A percentile compares a stretch with the other conserved stretches of the same genome.
phyloP scores from a whole-genome alignment of 2,113 vertebrate species.

The Tragulus kanchil region DNA sequence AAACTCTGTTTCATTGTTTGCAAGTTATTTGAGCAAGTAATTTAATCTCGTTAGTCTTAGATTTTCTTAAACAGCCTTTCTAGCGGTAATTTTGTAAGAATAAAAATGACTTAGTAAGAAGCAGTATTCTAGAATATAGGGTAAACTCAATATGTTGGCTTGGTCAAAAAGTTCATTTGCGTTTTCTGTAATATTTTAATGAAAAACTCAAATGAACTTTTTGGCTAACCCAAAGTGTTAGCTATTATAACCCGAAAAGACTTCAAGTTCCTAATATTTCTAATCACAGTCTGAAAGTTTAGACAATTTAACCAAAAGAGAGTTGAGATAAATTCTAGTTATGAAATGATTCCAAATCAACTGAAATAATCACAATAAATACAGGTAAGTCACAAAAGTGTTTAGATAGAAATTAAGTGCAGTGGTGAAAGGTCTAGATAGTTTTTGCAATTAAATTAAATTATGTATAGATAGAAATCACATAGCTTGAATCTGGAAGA shows the following conservation, averaged over 20 bases:
- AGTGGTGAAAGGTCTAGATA: not conserved
- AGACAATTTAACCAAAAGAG: not conserved
- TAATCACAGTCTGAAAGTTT: not conserved
- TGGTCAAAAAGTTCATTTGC: not conserved
- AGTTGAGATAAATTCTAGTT: not conserved
- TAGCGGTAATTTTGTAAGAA: not conserved
- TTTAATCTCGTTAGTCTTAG: not conserved
- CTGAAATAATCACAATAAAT: not conserved
- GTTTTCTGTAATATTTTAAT: not conserved
- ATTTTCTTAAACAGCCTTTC: not conserved
- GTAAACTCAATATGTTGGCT: not conserved
- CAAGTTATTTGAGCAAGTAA: not conserved
- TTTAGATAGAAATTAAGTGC: not conserved
- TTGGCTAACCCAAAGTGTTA: not conserved
- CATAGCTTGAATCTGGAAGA: not conserved
- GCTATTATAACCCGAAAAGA: not conserved
- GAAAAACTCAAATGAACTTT: not conserved
- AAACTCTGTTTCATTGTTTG: not conserved
- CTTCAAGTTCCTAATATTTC: constrained; percentile 4
- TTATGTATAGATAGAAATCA: not conserved
- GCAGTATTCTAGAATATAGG: not conserved
- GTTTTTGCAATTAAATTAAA: not conserved
- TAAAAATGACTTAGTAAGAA: not conserved
- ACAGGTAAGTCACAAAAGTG: not conserved
- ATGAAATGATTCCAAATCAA: not conserved